Evolutionary conservation across 2,797 vertebrate species (phyloP), one percentile per base, ranked within the genome.

Genomic region (Staurois parvus): DNA sequence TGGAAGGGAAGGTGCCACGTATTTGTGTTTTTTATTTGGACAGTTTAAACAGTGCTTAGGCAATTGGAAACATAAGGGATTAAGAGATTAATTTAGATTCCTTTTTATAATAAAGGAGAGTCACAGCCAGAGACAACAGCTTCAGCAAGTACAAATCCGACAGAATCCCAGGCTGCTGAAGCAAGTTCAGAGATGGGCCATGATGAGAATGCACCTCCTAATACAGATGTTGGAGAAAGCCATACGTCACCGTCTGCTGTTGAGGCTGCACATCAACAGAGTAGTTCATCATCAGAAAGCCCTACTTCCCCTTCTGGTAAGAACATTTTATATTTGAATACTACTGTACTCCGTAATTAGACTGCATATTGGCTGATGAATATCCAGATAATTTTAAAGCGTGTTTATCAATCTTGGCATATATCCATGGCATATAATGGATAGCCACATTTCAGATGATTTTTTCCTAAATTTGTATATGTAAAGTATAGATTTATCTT

Each of bases 221-320:
- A 94, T 0, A 93, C 91, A 76, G 92, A 96, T 19, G 93, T 95
- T 0, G 85, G 91, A 83, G 95, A 94, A 91, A 95, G 93, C 84
- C 94, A 95, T 2, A 87, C 94, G 86, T 89, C 96, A 3, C 94
- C 96, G 40, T 95, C 95, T 67, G 93, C 96, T 67, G 96, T 96
- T 88, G 94, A 89, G 15, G 32, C 69, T 0, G 96, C 96, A 82
- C 96, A 95, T 92, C 95, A 91, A 94, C 94, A 92, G 0, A 88
- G 93, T 24, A 77, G 86, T 0, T 90, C 93, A 9, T 91, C 92
- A 4, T 90, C 93, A 42, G 74, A 90, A 89, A 86, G 91, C 89
- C 32, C 6, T 90, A 48, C 89, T 91, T 24, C 92, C 90, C 89
- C 93, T 83, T 93, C 94, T 91, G 94, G 95, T 95, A 92, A 94